phyloP scores from a whole-genome alignment of 2,888 invertebrate species.

The Pasiphila rectangulata region DNA sequence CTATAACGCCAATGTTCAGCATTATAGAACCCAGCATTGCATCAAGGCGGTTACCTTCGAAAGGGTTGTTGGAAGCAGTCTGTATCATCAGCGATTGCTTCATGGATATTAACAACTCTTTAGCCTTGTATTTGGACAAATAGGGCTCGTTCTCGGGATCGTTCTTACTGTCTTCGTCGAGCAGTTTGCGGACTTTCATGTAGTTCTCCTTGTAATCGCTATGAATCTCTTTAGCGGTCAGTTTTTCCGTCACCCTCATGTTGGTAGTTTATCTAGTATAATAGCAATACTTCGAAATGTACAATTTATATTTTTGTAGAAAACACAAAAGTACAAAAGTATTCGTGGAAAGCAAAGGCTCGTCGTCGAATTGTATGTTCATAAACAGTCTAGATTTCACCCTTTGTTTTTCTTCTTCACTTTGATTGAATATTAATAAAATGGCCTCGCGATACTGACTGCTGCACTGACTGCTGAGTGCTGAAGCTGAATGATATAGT shows the following conservation, averaged over 20 bases:
- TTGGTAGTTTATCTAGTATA: too few species aligned
- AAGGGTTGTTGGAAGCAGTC: conserved; percentile 46
- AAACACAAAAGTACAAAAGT: too few species aligned
- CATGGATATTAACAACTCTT: conserved; percentile 84
- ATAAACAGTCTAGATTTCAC: too few species aligned
- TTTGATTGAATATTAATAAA: too few species aligned
- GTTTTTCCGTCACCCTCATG: conserved; percentile 50
- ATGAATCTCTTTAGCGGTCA: conserved; percentile 81
- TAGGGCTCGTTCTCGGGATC: conserved; percentile 90
- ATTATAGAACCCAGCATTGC: conserved; percentile 84
- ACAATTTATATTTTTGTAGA: too few species aligned
- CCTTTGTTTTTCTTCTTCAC: too few species aligned
- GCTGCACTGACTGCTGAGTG: too few species aligned
- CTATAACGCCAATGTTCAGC: conserved; percentile 87
- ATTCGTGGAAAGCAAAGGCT: too few species aligned
- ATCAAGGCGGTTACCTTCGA: conserved; percentile 52
- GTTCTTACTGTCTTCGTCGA: conserved; percentile 85
- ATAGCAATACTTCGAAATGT: too few species aligned
- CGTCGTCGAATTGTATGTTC: too few species aligned
- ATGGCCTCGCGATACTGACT: too few species aligned
- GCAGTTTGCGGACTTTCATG: conserved; percentile 83
- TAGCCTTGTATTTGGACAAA: conserved; percentile 90
- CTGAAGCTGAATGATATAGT: too few species aligned
- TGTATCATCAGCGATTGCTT: conserved; percentile 78
- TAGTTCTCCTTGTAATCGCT: conserved; percentile 87